A percentile compares a stretch with the other conserved stretches of the same genome.
phyloP scores from a whole-genome alignment of 2,888 invertebrate genomes.

The Oithona nana region DNA sequence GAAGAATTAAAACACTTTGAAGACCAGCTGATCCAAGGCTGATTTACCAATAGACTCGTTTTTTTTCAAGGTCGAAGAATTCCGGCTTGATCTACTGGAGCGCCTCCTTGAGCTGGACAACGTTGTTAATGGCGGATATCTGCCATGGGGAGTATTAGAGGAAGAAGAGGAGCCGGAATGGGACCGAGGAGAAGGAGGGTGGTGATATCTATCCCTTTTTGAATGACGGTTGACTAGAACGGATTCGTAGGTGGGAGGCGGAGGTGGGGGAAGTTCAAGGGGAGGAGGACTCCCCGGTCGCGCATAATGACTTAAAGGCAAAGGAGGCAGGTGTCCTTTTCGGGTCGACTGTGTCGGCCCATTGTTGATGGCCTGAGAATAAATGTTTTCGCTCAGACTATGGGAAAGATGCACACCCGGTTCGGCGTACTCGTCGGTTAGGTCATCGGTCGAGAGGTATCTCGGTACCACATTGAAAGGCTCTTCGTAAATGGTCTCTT shows the following conservation, averaged over 20 bases:
- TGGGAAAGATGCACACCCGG: background rate
- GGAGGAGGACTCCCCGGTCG: background rate
- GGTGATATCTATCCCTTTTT: background rate
- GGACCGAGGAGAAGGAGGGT: background rate
- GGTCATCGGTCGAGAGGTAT: slow-evolving; percentile 1
- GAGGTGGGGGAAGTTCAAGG: background rate
- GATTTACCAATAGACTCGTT: too few species aligned
- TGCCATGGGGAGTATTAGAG: background rate
- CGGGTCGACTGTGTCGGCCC: background rate
- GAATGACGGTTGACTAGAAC: too few species aligned
- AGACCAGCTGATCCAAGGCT: too few species aligned
- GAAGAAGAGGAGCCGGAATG: too few species aligned
- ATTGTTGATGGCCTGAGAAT: background rate
- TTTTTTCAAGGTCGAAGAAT: background rate
- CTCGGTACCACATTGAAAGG: background rate
- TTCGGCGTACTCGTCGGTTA: slow-evolving; percentile 15
- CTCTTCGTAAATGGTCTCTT: slow-evolving; percentile 17
- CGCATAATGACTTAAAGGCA: slow-evolving; percentile 7
- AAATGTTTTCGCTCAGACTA: slow-evolving; percentile 1
- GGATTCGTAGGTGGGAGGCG: background rate
- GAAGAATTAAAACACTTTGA: background rate
- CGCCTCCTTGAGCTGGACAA: too few species aligned
- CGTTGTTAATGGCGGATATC: too few species aligned
- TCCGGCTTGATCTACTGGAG: background rate
- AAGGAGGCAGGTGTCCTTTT: background rate